Base-by-base conservation (phyloP, 2,888 invertebrate species). In the Stenodera caucasica region DNA sequence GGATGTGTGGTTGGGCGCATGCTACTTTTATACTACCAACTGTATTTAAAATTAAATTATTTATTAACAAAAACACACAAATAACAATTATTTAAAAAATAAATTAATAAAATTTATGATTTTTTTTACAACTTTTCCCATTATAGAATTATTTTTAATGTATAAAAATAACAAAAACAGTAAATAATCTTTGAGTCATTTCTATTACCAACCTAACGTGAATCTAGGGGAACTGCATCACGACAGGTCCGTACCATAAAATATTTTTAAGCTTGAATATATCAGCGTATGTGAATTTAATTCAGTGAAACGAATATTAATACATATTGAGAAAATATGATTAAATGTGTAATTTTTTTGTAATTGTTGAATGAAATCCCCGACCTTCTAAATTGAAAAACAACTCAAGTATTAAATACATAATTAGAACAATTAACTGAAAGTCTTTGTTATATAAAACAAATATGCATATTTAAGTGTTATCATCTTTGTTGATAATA, bases 11-110 rank as follows among this genome's bases (percentile, higher is more conserved):
- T 29, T 32, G 50, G 40, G 61, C 61, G 61, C 61, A 61, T 58
- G 61, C 55, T 57, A 33, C 29, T 52, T 33, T 45, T 49, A 23
- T 32, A 32, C 32, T 61, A 49, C 61, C 61, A 61, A 61, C 61
- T n/a, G 32, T 35, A 52, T 52, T 32, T 18, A 52, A 52, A 52
- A 14, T 21, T 52, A 18, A 40, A 18, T 15, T 18, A 6, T 35
- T 35, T 4, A 40, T 18, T 40, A 8, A 40, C n/a, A 8, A 2
- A 40, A 40, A 40, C n/a, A 18, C 9, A 18, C 8, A 9, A 40
- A 40, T 40, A 40, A 15, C 9, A 40, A 40, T 18, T 40, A 40
- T 15, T 40, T 37, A 14, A 8, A 37, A 37, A 37, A 37, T 9
- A 9, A 40, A 18, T 26, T 26, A 26, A 8, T 8, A 40, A 40